Evolutionary conservation across 2,888 invertebrate genomes (phyloP).

Genomic region (Trypoxylon attenuatum): DNA sequence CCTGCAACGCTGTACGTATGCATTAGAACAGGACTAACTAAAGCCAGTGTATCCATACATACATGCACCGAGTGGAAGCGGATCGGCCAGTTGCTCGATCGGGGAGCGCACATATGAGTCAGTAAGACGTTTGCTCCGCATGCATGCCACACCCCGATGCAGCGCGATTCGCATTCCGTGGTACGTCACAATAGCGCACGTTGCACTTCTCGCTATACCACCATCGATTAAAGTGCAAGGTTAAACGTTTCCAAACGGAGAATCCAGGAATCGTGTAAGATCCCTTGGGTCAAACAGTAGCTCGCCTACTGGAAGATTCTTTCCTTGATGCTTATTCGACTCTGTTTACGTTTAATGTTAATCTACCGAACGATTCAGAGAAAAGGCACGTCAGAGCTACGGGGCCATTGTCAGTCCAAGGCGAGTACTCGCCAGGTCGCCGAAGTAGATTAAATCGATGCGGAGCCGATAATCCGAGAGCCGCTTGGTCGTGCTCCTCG

Average conservation of each 20-base stretch:
- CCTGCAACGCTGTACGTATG: background rate
- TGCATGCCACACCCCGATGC: constrained; percentile 59
- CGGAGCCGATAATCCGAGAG: background rate
- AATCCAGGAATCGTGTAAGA: no score
- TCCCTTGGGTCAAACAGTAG: no score
- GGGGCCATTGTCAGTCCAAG: background rate
- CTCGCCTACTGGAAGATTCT: no score
- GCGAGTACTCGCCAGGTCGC: background rate
- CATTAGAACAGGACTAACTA: no score
- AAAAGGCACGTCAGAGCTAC: background rate
- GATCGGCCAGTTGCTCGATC: constrained; percentile 23
- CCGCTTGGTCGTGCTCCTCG: background rate
- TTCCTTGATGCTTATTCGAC: no score
- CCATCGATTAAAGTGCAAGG: constrained; percentile 35
- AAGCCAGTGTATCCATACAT: background rate
- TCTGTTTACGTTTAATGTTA: background rate
- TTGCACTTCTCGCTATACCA: no score
- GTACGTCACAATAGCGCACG: no score
- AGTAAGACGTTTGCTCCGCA: constrained; percentile 61
- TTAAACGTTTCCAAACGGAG: constrained; percentile 38
- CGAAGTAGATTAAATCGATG: background rate
- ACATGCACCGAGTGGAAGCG: constrained; percentile 13
- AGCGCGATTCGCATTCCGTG: constrained; percentile 60
- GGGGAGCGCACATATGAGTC: constrained; percentile 56
- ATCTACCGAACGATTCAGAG: background rate